Conservation (phyloP, 2,888 invertebrate genomes). For the Phyllotreta cruciferae region DNA sequence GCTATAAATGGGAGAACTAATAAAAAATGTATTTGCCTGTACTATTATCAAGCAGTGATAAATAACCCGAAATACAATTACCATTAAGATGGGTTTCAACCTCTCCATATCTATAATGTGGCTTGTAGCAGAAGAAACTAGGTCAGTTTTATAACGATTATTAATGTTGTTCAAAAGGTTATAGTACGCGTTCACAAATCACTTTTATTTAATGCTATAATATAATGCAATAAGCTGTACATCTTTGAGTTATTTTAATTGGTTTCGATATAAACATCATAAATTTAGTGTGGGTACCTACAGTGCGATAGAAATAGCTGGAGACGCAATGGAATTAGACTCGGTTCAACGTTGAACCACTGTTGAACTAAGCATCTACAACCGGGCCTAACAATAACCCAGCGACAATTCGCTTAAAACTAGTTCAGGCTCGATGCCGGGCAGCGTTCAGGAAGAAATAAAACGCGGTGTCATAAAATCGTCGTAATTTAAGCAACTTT, state of each 20-base stretch:
- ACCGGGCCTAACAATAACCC: no score
- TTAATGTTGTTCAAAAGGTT: constrained; percentile 18
- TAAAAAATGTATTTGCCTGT: neutral
- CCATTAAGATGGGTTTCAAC: constrained; percentile 11
- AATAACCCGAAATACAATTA: constrained; percentile 12
- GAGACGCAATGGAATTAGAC: no score
- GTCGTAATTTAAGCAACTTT: no score
- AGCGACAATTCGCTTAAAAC: no score
- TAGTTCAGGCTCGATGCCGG: no score
- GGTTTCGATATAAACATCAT: neutral
- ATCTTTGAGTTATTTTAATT: constrained; percentile 1
- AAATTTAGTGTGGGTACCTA: no score
- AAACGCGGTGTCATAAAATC: no score
- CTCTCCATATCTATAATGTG: neutral
- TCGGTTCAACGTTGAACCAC: no score
- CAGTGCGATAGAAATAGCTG: neutral
- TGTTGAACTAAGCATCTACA: no score
- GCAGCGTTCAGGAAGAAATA: no score
- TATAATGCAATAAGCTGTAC: neutral
- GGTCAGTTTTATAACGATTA: constrained; percentile 18
- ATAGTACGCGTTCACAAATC: constrained; percentile 10
- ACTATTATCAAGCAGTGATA: neutral
- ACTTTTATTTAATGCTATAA: constrained; percentile 11
- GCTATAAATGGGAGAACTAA: no score
- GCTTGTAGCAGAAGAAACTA: constrained; percentile 7